A percentile compares a stretch with the other conserved stretches of the same genome.
phyloP scores from a whole-genome alignment of 1,140 invertebrate genomes.

The Drosophila yakuba region DNA sequence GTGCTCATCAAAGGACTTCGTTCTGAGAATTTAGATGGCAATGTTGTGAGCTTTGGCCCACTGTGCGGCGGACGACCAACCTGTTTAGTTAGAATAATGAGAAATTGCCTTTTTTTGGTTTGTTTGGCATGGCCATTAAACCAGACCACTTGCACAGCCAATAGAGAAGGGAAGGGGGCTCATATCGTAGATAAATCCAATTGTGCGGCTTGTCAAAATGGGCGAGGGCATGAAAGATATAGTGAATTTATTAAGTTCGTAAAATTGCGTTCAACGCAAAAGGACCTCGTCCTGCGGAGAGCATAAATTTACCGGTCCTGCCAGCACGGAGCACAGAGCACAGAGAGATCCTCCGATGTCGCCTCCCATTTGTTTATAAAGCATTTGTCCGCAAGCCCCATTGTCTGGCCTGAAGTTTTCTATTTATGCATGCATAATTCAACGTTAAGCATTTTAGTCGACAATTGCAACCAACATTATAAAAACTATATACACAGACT shows the following conservation, averaged over 20 bases:
- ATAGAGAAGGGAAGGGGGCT: conserved; percentile 15
- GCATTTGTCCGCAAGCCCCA: conserved; percentile 37
- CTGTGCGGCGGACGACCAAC: conserved; percentile 47
- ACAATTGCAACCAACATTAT: conserved; percentile 66
- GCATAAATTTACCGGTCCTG: conserved; percentile 65
- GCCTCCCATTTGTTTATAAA: conserved; percentile 68
- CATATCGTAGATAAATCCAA: conserved; percentile 76
- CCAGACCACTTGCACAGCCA: conserved; percentile 59
- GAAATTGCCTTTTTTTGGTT: conserved; percentile 64
- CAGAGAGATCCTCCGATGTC: conserved; percentile 34
- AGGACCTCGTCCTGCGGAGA: conserved; percentile 21
- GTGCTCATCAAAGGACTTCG: conserved; percentile 1
- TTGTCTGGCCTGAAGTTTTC: conserved; percentile 20
- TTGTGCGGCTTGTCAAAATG: conserved; percentile 76
- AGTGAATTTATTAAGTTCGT: conserved; percentile 82
- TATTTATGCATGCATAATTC: conserved; percentile 79
- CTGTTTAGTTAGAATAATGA: conserved; percentile 80
- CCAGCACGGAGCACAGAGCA: conserved; percentile 8
- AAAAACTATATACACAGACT: conserved; percentile 59
- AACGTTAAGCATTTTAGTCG: conserved; percentile 76
- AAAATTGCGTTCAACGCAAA: conserved; percentile 60
- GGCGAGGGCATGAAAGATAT: conserved; percentile 60
- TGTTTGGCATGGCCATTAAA: conserved; percentile 69
- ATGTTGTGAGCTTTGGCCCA: conserved; percentile 42
- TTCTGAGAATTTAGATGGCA: not conserved